Base-by-base conservation (phyloP, 2,888 invertebrate genomes). In the Melipona bicolor region DNA sequence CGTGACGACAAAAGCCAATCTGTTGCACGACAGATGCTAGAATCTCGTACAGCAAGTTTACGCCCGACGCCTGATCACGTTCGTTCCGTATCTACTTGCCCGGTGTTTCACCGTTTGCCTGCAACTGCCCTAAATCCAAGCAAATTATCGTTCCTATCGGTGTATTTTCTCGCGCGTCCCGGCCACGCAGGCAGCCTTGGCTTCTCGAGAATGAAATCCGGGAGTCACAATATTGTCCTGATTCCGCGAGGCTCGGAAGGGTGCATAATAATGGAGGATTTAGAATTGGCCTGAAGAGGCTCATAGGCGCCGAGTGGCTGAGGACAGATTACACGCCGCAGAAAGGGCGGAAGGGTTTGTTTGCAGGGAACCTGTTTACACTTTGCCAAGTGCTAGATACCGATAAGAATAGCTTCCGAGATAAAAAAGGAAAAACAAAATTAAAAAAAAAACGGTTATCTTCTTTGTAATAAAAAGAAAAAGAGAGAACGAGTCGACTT, bases 221-320 rank as follows among this genome's bases (percentile, higher is more conserved):
- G 61, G 72, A 88, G 89, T 84, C 89, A 91, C 91, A 92, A 92
- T 92, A 93, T 93, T 91, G 91, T 90, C 89, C 87, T 90, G 92
- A 92, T 93, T 93, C 91, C 73, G 83, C 83, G 81, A 87, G 78
- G 73, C 70, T 81, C 87, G 88, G 87, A 91, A 90, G 93, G 92
- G 93, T 93, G 93, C 94, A 94, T 94, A 93, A 90, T 93, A 93
- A 93, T 94, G 85, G 90, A 90, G 94, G 94, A 94, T 94, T 94
- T 92, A 89, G 91, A 93, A 93, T 93, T 91, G 90, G 91, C 90
- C 86, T 72, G 84, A 90, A 91, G 90, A 90, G 90, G 76, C 88
- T 87, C 78, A 88, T 87, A 89, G 90, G 85, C 90, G 90, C 87
- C 90, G 92, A 91, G 91, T 92, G 91, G 92, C 87, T 90, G 91